Conservation (phyloP, 2,113 vertebrate genomes). For the Ceyx cyanopectus region DNA sequence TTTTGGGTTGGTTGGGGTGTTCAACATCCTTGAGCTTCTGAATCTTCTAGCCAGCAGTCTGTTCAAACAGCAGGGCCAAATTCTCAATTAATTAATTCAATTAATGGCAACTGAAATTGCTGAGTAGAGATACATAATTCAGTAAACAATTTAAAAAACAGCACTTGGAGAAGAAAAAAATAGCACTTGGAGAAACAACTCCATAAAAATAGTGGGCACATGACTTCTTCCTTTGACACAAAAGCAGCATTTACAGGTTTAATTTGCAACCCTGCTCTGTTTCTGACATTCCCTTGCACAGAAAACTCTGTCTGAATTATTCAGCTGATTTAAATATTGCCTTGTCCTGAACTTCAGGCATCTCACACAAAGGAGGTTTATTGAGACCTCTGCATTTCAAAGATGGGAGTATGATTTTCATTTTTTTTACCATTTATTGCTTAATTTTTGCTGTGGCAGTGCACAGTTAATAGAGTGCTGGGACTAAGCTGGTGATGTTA, state of each 20-base stretch:
- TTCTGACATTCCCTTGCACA: slow-evolving; percentile 57
- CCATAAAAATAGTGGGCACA: slow-evolving; percentile 60
- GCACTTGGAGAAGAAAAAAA: slow-evolving; percentile 34
- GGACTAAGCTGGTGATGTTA: too few species aligned
- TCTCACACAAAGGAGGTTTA: slow-evolving; percentile 15
- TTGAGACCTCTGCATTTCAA: slow-evolving; percentile 1
- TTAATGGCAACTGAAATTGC: slow-evolving; percentile 7
- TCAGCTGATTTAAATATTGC: slow-evolving; percentile 51
- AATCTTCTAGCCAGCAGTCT: neutral
- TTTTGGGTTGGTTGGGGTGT: neutral
- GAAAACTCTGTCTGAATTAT: slow-evolving; percentile 37
- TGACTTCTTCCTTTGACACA: slow-evolving; percentile 54
- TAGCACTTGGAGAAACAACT: slow-evolving; percentile 6
- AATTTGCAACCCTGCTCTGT: slow-evolving; percentile 58
- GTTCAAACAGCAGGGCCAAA: neutral
- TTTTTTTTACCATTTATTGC: slow-evolving; percentile 29
- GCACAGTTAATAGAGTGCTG: neutral
- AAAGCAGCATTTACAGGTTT: slow-evolving; percentile 70
- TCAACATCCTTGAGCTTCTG: neutral
- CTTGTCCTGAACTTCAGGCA: neutral
- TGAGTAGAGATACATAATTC: slow-evolving; percentile 56
- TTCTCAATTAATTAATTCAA: neutral
- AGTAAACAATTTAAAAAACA: slow-evolving; percentile 45
- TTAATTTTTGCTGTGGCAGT: neutral
- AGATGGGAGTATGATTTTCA: neutral